A percentile compares a stretch with the other conserved stretches of the same genome.
Evolutionary conservation across 2,113 vertebrate genomes (phyloP).

Genomic region (Ophiodon elongatus): DNA sequence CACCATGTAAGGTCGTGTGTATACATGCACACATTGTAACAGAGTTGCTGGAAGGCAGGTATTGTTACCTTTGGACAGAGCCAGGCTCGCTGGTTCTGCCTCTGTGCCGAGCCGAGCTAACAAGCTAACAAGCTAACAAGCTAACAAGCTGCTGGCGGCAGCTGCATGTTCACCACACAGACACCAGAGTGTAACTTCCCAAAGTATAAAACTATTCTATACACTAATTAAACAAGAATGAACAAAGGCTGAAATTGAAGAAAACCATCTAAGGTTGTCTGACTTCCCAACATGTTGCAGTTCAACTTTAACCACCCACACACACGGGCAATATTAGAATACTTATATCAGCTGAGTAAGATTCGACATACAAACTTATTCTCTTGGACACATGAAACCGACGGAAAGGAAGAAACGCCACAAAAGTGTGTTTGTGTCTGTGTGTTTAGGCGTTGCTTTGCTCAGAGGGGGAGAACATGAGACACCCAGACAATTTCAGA

Average conservation of each 20-base stretch:
- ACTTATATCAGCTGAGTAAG: background rate
- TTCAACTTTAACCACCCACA: constrained; percentile 1
- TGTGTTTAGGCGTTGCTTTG: constrained; percentile 19
- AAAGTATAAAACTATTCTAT: constrained; percentile 1
- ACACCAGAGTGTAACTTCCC: constrained; percentile 8
- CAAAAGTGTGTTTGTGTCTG: constrained; percentile 12
- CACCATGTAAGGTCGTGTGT: background rate
- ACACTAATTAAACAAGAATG: constrained; percentile 5
- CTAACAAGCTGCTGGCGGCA: background rate
- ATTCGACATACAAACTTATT: background rate
- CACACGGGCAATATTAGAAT: background rate
- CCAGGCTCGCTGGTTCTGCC: background rate
- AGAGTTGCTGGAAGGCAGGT: too few species aligned
- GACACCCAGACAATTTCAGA: constrained; percentile 70
- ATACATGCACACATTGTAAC: background rate
- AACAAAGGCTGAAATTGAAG: background rate
- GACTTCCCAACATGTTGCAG: background rate
- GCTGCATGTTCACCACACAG: constrained; percentile 8
- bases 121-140: too few species aligned
- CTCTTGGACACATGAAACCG: constrained; percentile 1
- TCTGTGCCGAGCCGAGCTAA: background rate
- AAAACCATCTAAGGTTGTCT: background rate
- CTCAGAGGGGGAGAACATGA: constrained; percentile 49
- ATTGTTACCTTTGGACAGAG: background rate
- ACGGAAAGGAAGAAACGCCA: constrained; percentile 8